phyloP scores from a whole-genome alignment of 2,113 vertebrate genomes.

The Festucalex cinctus region DNA sequence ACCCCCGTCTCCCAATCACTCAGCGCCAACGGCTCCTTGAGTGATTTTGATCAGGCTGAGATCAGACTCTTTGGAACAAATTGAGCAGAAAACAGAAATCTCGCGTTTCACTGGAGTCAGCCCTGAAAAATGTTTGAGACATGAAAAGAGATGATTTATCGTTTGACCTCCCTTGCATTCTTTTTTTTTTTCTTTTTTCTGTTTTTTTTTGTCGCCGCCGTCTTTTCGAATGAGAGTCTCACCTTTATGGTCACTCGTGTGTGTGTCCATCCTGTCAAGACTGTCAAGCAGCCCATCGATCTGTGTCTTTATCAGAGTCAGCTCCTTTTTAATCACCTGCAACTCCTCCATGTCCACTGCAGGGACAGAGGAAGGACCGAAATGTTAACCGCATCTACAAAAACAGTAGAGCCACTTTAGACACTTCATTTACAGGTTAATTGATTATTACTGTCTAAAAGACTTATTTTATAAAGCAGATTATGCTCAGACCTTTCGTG shows the following conservation, averaged over 20 bases:
- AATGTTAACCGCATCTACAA: not conserved
- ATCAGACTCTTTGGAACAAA: constrained; percentile 39
- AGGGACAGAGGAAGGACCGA: constrained; percentile 10
- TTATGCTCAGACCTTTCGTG: not conserved
- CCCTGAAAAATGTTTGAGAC: constrained; percentile 49
- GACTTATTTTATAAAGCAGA: not conserved
- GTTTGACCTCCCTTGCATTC: constrained; percentile 21
- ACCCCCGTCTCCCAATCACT: constrained; percentile 14
- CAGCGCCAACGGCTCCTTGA: constrained; percentile 29
- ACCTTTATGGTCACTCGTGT: constrained; percentile 70
- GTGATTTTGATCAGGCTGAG: constrained; percentile 29
- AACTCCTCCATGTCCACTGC: constrained; percentile 79
- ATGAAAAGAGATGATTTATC: constrained; percentile 41
- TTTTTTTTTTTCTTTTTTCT: no score
- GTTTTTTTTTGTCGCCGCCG: constrained; percentile 27
- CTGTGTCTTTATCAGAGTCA: constrained; percentile 86
- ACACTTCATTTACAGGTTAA: constrained; percentile 1
- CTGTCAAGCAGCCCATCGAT: constrained; percentile 84
- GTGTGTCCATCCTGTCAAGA: constrained; percentile 82
- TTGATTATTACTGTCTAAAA: not conserved
- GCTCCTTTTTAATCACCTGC: constrained; percentile 82
- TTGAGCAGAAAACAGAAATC: constrained; percentile 45
- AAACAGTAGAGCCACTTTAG: not conserved
- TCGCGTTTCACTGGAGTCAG: constrained; percentile 18
- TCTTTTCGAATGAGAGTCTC: constrained; percentile 49